Evolutionary conservation across 2,888 invertebrate genomes (phyloP).

Genomic region (Odiellus spinosus): DNA sequence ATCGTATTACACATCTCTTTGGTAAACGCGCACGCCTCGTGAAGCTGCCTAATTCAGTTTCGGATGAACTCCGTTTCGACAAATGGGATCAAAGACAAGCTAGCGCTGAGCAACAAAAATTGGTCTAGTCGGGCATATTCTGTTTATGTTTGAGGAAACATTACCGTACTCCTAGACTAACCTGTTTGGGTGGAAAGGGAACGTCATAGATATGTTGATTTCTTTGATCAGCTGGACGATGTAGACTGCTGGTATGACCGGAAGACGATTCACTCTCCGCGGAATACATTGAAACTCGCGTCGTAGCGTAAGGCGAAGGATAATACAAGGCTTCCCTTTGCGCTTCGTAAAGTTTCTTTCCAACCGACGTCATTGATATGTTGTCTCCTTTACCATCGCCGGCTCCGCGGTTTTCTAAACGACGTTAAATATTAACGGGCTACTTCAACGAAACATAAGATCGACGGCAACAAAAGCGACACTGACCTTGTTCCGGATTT

Average conservation of each 20-base stretch:
- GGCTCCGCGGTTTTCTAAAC: not conserved
- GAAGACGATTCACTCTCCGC: constrained; percentile 16
- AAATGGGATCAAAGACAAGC: no score
- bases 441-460: no score
- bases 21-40: no score
- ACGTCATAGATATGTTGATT: constrained; percentile 15
- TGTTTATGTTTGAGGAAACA: no score
- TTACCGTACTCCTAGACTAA: no score
- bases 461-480: no score
- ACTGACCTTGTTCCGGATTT: constrained; percentile 11
- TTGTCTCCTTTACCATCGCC: constrained; percentile 15
- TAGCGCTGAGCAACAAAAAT: no score
- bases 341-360: constrained; percentile 15
- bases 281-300: constrained; percentile 16
- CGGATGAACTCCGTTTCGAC: no score
- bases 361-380: constrained; percentile 16
- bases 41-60: no score
- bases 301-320: constrained; percentile 16
- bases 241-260: constrained; percentile 15
- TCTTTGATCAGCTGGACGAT: constrained; percentile 10
- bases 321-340: constrained; percentile 15
- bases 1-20: no score
- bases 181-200: constrained; percentile 16
- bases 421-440: no score
- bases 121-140: no score